Conservation (phyloP, 2,888 invertebrate genomes). For the Allacma fusca region DNA sequence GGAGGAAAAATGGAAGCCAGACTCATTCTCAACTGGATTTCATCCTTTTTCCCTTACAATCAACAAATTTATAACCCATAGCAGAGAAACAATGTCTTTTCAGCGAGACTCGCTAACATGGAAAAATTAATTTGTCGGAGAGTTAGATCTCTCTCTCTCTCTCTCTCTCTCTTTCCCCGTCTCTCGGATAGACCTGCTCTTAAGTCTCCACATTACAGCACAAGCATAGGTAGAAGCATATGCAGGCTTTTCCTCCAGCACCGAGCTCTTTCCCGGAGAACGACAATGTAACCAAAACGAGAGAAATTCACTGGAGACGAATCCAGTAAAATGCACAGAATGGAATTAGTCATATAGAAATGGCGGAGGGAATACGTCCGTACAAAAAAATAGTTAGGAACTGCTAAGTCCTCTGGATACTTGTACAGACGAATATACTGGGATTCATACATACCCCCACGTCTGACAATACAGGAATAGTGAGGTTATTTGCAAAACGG, state of each 20-base stretch:
- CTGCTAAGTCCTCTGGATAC: conserved; percentile 1
- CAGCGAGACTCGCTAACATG: conserved; percentile 30
- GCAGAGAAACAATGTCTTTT: conserved; percentile 41
- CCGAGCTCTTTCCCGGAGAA: neutral
- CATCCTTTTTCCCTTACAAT: conserved; percentile 50
- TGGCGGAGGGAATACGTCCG: neutral
- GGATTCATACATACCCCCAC: neutral
- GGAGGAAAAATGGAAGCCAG: neutral
- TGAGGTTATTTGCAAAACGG: conserved; percentile 24
- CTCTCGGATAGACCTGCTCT: neutral
- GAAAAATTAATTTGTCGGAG: conserved; percentile 46
- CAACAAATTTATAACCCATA: conserved; percentile 61
- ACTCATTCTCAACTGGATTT: conserved; percentile 30
- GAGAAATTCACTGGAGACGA: conserved; percentile 40
- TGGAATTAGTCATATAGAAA: conserved; percentile 36
- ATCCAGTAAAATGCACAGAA: conserved; percentile 36
- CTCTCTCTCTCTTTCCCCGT: neutral
- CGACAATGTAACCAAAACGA: conserved; percentile 6
- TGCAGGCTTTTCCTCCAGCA: conserved; percentile 10
- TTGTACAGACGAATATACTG: neutral
- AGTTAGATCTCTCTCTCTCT: conserved; percentile 5
- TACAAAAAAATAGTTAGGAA: neutral
- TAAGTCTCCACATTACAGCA: conserved; percentile 21
- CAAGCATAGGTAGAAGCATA: conserved; percentile 8
- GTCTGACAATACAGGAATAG: neutral